A percentile compares a stretch with the other conserved stretches of the same genome.
Conservation (phyloP, 2,113 vertebrate genomes). For the Gasterosteus aculeatus region DNA sequence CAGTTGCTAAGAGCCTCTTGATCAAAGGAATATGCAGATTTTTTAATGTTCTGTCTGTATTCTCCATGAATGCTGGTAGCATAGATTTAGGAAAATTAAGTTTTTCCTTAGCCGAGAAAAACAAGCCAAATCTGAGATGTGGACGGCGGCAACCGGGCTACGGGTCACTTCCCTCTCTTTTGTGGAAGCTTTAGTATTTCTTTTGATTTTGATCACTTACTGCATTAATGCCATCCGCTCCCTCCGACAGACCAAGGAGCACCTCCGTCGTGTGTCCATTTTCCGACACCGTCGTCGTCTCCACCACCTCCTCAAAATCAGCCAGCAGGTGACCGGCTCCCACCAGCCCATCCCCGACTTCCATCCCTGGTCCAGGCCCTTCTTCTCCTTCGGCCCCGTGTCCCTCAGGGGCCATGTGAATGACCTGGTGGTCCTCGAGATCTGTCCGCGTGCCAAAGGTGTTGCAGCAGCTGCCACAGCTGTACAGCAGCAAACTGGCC, state of each 20-base stretch:
- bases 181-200: not conserved
- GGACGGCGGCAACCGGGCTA: not conserved
- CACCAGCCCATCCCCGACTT: slow-evolving; percentile 77
- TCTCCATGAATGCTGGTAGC: not conserved
- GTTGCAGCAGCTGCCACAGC: slow-evolving; percentile 83
- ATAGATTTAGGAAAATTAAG: too few relatives aligned
- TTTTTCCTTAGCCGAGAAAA: too few relatives aligned
- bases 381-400: slow-evolving; percentile 44
- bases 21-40: not conserved
- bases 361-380: slow-evolving; percentile 58
- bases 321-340: slow-evolving; percentile 82
- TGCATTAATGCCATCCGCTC: slow-evolving; percentile 54
- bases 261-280: slow-evolving; percentile 76
- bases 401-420: slow-evolving; percentile 66
- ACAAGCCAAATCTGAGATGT: not conserved
- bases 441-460: slow-evolving; percentile 82
- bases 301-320: slow-evolving; percentile 85
- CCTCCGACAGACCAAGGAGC: slow-evolving; percentile 74
- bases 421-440: slow-evolving; percentile 84
- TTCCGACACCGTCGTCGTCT: slow-evolving; percentile 81
- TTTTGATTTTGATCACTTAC: slow-evolving; percentile 55
- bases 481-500: slow-evolving; percentile 81
- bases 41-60: not conserved
- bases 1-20: not conserved
- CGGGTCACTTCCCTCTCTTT: not conserved